Evolutionary conservation across 1,140 invertebrate genomes (phyloP), one percentile per base, ranked within the genome.

Genomic region (Cyclina sinensis): DNA sequence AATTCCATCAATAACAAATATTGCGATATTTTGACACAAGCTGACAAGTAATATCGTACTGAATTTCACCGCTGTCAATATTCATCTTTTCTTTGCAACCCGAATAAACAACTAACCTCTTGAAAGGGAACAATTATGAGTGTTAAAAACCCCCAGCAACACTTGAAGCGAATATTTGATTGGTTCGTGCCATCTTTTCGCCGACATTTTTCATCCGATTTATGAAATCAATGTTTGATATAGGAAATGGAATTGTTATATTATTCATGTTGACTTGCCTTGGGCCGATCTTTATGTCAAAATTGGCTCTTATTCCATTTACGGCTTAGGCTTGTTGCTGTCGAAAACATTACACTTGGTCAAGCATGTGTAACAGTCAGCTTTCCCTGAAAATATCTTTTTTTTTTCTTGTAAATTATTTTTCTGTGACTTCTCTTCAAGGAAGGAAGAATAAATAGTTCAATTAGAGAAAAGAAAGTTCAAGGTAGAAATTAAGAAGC

Each of bases 141-240:
- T 87, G 85, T 80, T 87, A 87, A 87, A 87, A 87, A 87, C 85
- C 74, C 48, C 74, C 54, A 80, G 85, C 76, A 68, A 59, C 85
- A 79, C 74, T 79, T 87, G 85, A 78, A 65, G 32, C n/a, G 85
- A 87, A 87, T 87, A 87, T 87, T 87, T 87, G 85, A 87, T 87
- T 87, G 85, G 48, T 80, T 80, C 30, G 37, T 48, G 73, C 74
- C 54, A 79, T 87, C 85, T 76, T 78, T 76, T 76, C 54, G 76
- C 43, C 57, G 74, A 76, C 76, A 48, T 70, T 87, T 87, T 87
- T 87, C 85, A 87, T 87, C 85, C 74, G 85, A 87, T 87, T 87
- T 87, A 87, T 87, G 85, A 87, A 87, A 87, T 87, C 85, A 87
- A 87, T 87, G 85, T 87, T 87, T 87, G 73, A 87, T 87, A 87